Base-by-base conservation (phyloP, 2,797 vertebrate genomes). In the Poecile montanus region DNA sequence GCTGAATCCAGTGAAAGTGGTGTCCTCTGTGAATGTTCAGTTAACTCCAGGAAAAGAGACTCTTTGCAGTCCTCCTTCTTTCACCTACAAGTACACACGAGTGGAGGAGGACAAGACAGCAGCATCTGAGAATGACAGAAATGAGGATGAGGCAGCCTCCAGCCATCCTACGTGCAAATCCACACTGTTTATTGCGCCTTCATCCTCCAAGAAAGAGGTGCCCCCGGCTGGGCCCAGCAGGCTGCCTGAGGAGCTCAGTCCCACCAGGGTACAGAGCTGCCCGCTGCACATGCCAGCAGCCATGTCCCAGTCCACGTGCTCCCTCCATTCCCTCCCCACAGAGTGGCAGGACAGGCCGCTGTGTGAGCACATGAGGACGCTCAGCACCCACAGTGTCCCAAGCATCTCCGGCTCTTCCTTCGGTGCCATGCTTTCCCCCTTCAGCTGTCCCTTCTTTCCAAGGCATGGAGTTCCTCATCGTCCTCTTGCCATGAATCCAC, bases 1-100 rank as follows among this genome's bases (percentile, higher is more conserved):
- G 34, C 89, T 98, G 57, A 98, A 94, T 50, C 99, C 99, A 5
- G 94, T 98, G 23, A 98, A 97, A 78, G 98, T 99, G 5, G 99
- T 99, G 56, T 99, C 99, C 42, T 99, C 99, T 12, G 97, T 99
- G 84, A 99, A 98, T 51, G 98, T 99, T 75, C 98, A 98, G 74
- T 96, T 99, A 27, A 97, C 98, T 70, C 98, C 97, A 26, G 99
- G 99, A 22, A 98, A 97, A 56, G 97, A 98, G 75, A 97, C 97
- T 1, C 96, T 98, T 38, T 98, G 98, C 91, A 98, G 98, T 44
- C 98, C 98, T 27, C 98, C 98, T 17, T 98, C 97, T 42, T 99
- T 98, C 97, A 98, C 98, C 47, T 99, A 99, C 93, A 98, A 97
- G 92, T 99, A 98, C 51, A 96, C 96, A 1, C 97, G 63, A 44